phyloP scores from a whole-genome alignment of 2,888 invertebrate species.

The Osedax fenrisi region DNA sequence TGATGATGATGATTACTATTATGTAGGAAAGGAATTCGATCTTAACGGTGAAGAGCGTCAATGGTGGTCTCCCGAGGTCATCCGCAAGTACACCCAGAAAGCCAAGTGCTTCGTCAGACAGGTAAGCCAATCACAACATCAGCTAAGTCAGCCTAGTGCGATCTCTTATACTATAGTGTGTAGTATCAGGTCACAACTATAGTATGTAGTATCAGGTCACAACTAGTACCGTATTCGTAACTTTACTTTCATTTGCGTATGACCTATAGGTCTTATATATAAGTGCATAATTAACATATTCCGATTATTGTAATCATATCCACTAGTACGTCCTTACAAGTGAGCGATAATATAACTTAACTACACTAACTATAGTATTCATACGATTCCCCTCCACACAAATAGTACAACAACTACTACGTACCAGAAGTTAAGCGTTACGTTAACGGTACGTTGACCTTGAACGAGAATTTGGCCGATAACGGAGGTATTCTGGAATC shows the following conservation, averaged over 20 bases:
- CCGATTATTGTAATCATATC: background rate
- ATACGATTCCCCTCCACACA: background rate
- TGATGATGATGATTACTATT: no score
- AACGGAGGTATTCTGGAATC: background rate
- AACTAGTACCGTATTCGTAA: no score
- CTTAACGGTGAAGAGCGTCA: background rate
- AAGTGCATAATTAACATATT: background rate
- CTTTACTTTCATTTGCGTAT: background rate
- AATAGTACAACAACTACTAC: background rate
- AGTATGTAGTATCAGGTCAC: no score
- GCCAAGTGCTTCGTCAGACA: background rate
- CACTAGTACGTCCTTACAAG: background rate
- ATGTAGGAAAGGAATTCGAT: background rate
- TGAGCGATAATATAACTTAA: background rate
- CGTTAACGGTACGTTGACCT: background rate
- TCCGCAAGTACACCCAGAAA: background rate
- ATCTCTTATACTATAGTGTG: no score
- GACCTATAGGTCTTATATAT: background rate
- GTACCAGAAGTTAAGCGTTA: background rate
- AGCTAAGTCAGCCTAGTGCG: no score
- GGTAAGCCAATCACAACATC: background rate
- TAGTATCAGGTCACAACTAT: no score
- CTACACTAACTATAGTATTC: background rate
- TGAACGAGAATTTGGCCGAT: background rate
- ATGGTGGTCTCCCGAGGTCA: background rate